Base-by-base conservation (phyloP, 2,113 vertebrate genomes). In the Heterochromis multidens region DNA sequence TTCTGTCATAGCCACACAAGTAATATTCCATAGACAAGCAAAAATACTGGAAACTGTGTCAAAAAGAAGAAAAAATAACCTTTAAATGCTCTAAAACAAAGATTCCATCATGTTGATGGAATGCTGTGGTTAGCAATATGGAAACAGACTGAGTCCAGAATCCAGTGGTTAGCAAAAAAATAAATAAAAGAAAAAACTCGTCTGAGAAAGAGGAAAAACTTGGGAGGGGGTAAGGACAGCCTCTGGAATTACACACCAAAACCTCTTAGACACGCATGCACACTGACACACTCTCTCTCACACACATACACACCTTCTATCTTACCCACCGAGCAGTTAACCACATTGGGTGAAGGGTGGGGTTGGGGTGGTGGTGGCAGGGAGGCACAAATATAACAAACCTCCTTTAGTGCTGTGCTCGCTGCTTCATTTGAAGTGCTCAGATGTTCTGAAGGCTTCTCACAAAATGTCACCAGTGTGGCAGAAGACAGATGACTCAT, bases 41-140 rank as follows among this genome's bases (percentile, higher is more conserved):
- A 82, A 86, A 92, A 91, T 92, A 85, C 33, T 52, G 91, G 87
- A 94, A 95, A 95, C 83, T 93, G 86, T 92, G 92, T 96, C 89
- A 95, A 95, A 92, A 88, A 88, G 79, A 89, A 85, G 88, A 90
- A 89, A 88, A 90, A 91, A 89, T 91, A 87, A 90, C 82, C 82
- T 91, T 95, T 86, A 92, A 94, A 91, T 62, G 33, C 72, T 85
- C 79, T 91, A 77, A 94, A 96, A 95, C 94, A 91, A 96, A 95
- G 93, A 95, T 97, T 95, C 95, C 95, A 95, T 97, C 96, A 96
- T 96, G 95, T 95, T 96, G 95, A 93, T 95, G 95, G 95, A 96
- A 97, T 96, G 95, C 77, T 87, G 95, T 91, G 96, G 95, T 95
- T 93, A 83, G 90, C 86, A 95, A 95, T 96, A 96, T 96, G 95